Base-by-base conservation (phyloP, 2,797 vertebrate species). In the Poecilia picta region DNA sequence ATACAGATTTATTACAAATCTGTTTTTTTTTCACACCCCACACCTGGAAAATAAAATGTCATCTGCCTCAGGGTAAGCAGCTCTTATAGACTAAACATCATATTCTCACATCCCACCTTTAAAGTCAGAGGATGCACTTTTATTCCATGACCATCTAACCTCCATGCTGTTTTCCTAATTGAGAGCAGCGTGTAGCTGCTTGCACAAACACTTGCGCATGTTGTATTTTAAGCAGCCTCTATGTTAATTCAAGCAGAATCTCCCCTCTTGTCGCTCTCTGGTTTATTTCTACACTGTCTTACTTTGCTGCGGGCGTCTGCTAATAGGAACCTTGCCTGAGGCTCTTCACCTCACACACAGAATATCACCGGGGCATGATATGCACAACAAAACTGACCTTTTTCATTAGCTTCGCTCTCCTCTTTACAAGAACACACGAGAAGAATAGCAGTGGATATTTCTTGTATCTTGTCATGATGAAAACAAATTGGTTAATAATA, bases 271-370 rank as follows among this genome's bases (percentile, higher is more conserved):
- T 88, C 84, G 86, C 88, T 85, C 88, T 83, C 31, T 4, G 8
- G 68, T 90, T 89, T 75, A 80, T 82, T 85, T 87, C 79, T 75
- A 75, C 62, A 66, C 85, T 81, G n/a, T 80, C 55, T 78, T 66
- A 81, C 87, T 86, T 88, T 83, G 89, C 92, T 92, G 77, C 89
- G 85, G 92, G 93, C 89, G 1, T 86, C 87, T 87, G 87, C 83
- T 93, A 93, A 92, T 90, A 85, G 88, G 90, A 85, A 89, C 88
- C 89, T 92, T 78, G 90, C 93, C 91, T 4, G 75, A 84, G 89
- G 91, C 88, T n/a, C 55, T 82, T 87, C 83, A 90, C 82, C 87
- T 92, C 83, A 87, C 81, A 78, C 78, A 82, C 39, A 71, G 72
- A 72, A 73, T 74, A 80, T 81, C 51, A 62, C 79, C 20, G 15